Evolutionary conservation across 2,113 vertebrate genomes (phyloP).

Genomic region (Takifugu flavidus): DNA sequence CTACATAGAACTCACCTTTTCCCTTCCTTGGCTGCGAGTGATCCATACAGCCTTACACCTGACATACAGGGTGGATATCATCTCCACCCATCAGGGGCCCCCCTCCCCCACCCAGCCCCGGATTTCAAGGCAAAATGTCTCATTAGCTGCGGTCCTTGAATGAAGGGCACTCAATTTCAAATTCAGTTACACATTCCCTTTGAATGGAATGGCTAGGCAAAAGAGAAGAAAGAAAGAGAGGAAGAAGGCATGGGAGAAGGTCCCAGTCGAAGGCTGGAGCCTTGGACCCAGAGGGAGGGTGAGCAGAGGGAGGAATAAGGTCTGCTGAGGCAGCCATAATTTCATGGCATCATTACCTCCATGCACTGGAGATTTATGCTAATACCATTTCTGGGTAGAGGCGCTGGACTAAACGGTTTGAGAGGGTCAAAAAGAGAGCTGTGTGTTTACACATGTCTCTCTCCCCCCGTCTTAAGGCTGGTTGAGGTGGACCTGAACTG

Average conservation of each 20-base stretch:
- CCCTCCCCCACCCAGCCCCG: constrained; percentile 21
- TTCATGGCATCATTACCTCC: constrained; percentile 73
- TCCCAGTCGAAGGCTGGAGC: constrained; percentile 62
- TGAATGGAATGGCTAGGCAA: constrained; percentile 71
- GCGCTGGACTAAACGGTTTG: constrained; percentile 60
- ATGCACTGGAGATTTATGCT: constrained; percentile 65
- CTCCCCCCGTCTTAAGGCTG: not conserved
- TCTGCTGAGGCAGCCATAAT: constrained; percentile 70
- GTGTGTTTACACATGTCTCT: constrained; percentile 15
- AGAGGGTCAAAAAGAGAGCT: constrained; percentile 47
- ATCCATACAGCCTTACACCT: constrained; percentile 56
- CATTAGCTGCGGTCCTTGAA: constrained; percentile 77
- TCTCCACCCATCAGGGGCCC: constrained; percentile 64
- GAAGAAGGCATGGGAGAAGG: constrained; percentile 52
- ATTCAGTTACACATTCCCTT: constrained; percentile 80
- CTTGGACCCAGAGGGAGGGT: constrained; percentile 65
- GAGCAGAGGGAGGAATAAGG: constrained; percentile 49
- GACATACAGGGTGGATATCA: constrained; percentile 52
- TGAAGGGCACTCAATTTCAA: constrained; percentile 72
- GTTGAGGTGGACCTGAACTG: constrained; percentile 5
- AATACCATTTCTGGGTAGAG: constrained; percentile 64
- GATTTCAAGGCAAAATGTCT: constrained; percentile 79
- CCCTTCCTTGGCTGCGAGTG: constrained; percentile 33
- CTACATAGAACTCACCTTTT: constrained; percentile 44
- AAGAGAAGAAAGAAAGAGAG: constrained; percentile 46